Base-by-base conservation (phyloP, 1,140 invertebrate species). In the Papilio glaucus region DNA sequence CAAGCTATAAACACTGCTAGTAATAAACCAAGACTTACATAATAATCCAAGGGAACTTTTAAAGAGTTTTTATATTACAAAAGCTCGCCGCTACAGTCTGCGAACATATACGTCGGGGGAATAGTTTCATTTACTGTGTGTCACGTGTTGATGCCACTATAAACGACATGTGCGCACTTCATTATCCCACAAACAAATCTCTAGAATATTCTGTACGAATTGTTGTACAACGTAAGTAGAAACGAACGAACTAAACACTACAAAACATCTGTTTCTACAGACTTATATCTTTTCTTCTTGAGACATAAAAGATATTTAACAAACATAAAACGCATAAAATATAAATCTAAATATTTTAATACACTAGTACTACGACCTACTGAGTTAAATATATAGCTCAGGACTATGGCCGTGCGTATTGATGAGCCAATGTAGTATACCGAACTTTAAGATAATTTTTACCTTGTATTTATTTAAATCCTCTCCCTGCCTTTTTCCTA, bases 171-270 rank as follows among this genome's bases (percentile, higher is more conserved):
- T 26, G 49, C 21, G 7, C 9, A 57, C 24, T 57, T 57, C 21
- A 57, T 57, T 57, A 57, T 12, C 49, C 24, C 4, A 24, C 21
- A 53, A 53, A 53, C 49, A 53, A 24, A 57, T 57, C 49, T 57
- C 12, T 24, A 12, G 21, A 12, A 57, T 57, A 24, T 12, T 57
- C 21, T 26, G 45, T 53, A 53, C 24, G 10, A 57, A 26, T 0
- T 24, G 24, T 21, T 26, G 4, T 41, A 12, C 9, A 57, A 57
- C 24, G 12, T 49, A 49, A 49, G 1, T 10, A 53, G 8, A 53
- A 8, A 24, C 8, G 29, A 33, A n/a, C n/a, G n/a, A n/a, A n/a
- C n/a, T n/a, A n/a, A 33, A 26, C 4, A 57, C 9, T 57, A 57
- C 5, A 45, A 53, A 57, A 57, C 49, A 57, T 57, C 21, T 57